These are phyloP conservation scores for Carposina sasakii DNA, from an alignment of 1,140 invertebrate genomes.

Conservation along the genomic window DNA sequence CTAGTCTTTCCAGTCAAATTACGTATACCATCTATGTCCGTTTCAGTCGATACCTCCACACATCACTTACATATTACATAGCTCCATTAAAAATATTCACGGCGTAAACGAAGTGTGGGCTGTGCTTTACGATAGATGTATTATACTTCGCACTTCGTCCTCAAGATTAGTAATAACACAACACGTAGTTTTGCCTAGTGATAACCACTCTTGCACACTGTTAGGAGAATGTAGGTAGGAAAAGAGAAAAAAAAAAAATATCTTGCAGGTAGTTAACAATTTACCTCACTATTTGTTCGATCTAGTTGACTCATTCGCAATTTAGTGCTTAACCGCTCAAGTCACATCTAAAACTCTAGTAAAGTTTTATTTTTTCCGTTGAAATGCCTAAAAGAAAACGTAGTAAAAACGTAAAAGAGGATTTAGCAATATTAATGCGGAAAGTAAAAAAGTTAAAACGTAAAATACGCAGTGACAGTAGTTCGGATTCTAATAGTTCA, in stretches of 20 bases:
- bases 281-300: neutral
- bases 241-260: too few species aligned
- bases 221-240: too few species aligned
- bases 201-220: neutral
- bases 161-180: neutral
- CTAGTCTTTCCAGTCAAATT: too few species aligned
- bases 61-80: too few species aligned
- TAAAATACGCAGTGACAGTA: neutral
- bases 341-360: neutral
- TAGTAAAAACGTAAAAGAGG: neutral
- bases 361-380: neutral
- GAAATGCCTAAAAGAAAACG: neutral
- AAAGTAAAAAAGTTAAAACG: neutral
- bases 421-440: neutral
- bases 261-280: too few species aligned
- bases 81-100: too few species aligned
- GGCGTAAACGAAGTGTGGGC: too few species aligned
- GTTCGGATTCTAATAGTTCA: neutral
- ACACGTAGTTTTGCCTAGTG: neutral
- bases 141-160: constrained; percentile 2
- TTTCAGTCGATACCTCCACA: too few species aligned
- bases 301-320: neutral
- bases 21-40: too few species aligned
- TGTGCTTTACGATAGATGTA: neutral
- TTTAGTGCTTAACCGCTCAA: constrained; percentile 2